Evolutionary conservation across 2,888 invertebrate genomes (phyloP), one percentile per base, ranked within the genome.

Genomic region (Mesopsocus fuscifrons): DNA sequence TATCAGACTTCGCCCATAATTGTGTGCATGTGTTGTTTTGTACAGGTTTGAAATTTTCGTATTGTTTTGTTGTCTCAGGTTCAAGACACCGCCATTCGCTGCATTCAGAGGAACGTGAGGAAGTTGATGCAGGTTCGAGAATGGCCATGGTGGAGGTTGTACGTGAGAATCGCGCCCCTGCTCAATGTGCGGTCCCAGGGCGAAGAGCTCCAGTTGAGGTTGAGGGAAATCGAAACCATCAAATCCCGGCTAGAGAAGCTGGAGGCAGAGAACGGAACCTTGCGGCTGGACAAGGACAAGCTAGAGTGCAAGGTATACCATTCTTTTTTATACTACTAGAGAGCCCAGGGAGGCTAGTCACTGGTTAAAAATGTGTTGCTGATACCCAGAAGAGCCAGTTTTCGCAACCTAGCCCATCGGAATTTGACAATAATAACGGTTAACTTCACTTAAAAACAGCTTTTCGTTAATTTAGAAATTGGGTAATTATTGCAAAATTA

Each of bases 91-190:
- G 89, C 89, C 32, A 82, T 88, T 35, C 71, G 82, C 45, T 95
- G 95, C 62, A 84, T 95, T 51, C 94, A 94, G 61, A 74, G 89
- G 50, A 94, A 94, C 68, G 89, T 94, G 42, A 74, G 85, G 53
- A 89, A 89, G 55, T 83, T 91, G 63, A 72, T 91, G 62, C 74
- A 81, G 46, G 89, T 94, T 13, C 72, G 87, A 33, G 88, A 87
- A 62, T 95, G 95, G 95, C 83, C 88, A 8, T 95, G 95, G 95
- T 95, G 95, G 95, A 68, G 88, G 49, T 70, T 95, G 49, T 74
- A 92, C 60, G 83, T 91, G 46, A 77, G 88, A 52, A 88, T 95
- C 41, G 78, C 85, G 42, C 94, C 94, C 18, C 67, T 95, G 50
- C 69, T 95, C 46, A 88, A 91, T 56, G 92, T 94, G 6, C 88